These are phyloP conservation scores for Oceanites oceanicus DNA, from an alignment of 2,113 vertebrate genomes.

Conservation along the genomic window DNA sequence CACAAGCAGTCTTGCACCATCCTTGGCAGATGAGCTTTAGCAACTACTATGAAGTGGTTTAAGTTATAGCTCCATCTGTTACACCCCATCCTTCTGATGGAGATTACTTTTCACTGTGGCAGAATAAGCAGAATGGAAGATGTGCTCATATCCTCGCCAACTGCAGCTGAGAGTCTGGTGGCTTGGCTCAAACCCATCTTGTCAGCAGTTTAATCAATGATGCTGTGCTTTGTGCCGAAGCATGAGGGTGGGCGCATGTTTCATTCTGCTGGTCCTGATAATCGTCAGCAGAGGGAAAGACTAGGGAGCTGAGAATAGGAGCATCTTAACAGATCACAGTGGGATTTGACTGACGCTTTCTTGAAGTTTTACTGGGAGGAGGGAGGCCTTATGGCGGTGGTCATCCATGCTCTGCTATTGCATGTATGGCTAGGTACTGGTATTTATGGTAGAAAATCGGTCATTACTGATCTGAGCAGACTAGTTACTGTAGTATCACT, in stretches of 20 bases:
- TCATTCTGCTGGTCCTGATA: neutral
- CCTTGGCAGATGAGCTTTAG: neutral
- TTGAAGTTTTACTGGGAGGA: neutral
- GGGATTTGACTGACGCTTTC: neutral
- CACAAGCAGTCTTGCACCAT: neutral
- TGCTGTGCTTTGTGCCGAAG: neutral
- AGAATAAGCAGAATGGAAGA: neutral
- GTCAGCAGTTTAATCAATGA: neutral
- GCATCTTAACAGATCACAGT: neutral
- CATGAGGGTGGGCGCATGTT: neutral
- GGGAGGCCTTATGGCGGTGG: neutral
- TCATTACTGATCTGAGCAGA: neutral
- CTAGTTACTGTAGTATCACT: neutral
- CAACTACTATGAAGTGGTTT: neutral
- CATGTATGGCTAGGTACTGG: neutral
- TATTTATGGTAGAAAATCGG: neutral
- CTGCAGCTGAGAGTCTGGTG: neutral
- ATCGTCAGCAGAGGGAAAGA: neutral
- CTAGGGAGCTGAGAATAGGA: neutral
- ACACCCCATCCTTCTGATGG: neutral
- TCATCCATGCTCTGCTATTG: neutral
- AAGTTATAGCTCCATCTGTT: conserved; percentile 8
- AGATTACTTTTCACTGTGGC: neutral
- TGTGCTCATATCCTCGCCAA: neutral
- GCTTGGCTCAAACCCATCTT: neutral